Base-by-base conservation (phyloP, 1,140 invertebrate genomes). In the Scaptomyza montana region DNA sequence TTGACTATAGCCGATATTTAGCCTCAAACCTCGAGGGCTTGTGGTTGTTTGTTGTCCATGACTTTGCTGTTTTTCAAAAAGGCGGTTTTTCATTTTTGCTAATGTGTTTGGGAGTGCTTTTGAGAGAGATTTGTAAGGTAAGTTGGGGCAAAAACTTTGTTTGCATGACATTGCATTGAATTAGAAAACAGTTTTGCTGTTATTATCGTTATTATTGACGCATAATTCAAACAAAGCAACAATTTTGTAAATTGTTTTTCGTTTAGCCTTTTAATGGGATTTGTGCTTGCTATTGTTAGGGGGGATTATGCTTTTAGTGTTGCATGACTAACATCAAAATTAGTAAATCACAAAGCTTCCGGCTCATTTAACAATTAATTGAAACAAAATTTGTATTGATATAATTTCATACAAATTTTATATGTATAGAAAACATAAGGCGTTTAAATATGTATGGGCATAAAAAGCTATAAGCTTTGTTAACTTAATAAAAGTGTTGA, bases 21-120 rank as follows among this genome's bases (percentile, higher is more conserved):
- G 33, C 30, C 36, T n/a, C 28, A 12, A n/a, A 5, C 3, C 13
- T 19, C 53, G 50, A 28, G 33, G 28, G 28, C 30, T 41, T 12
- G 12, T 5, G 30, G 21, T 30, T 36, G 33, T 36, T 8, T 77
- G 47, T 50, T 80, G 49, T 33, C 33, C 43, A 80, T 86, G 84
- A 89, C 78, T 69, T 62, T 46, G 79, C 75, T 54, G 59, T 66
- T 87, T 86, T 68, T 60, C 41, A 49, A 25, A 78, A 9, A 85
- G 53, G 49, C 28, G 12, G 54, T 59, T 53, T 50, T 60, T 51
- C 61, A 65, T 50, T 53, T 46, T 73, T 12, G 57, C 59, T 57
- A 64, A 51, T 64, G 72, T 43, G 59, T 9, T 9, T 39, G 55
- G 39, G 10, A 25, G 21, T 25, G 21, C 21, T 25, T 25, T 25